phyloP scores from a whole-genome alignment of 2,113 vertebrate genomes.

The Pipa parva region DNA sequence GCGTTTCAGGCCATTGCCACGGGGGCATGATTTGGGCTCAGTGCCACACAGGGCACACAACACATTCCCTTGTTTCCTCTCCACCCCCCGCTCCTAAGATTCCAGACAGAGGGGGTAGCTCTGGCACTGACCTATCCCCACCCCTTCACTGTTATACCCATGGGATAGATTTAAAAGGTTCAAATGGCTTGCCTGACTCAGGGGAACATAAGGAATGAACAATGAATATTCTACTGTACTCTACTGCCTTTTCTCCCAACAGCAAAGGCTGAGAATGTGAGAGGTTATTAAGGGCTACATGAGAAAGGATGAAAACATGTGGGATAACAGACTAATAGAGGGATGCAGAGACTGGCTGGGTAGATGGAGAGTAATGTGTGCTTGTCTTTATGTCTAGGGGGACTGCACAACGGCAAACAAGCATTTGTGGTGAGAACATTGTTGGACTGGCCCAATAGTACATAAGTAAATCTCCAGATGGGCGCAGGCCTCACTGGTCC shows the following conservation, averaged over 20 bases:
- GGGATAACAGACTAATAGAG: background rate
- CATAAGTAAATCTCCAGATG: too few species aligned
- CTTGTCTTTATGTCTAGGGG: too few species aligned
- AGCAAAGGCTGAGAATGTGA: slow-evolving; percentile 20
- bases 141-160: slow-evolving; percentile 2
- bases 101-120: slow-evolving; percentile 36
- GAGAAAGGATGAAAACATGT: background rate
- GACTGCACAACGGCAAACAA: too few species aligned
- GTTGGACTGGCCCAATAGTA: too few species aligned
- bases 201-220: slow-evolving; percentile 1
- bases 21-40: slow-evolving; percentile 26
- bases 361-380: background rate
- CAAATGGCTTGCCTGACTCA: slow-evolving; percentile 5
- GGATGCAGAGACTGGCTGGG: background rate
- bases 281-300: slow-evolving; percentile 15
- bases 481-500: too few species aligned
- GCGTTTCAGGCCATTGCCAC: slow-evolving; percentile 9
- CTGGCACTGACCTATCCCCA: slow-evolving; percentile 20
- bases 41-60: slow-evolving; percentile 35
- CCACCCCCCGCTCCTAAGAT: background rate
- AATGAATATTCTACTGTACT: slow-evolving; percentile 10
- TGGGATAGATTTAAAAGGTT: slow-evolving; percentile 11
- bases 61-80: slow-evolving; percentile 18
- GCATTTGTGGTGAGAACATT: too few species aligned
- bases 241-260: background rate